Evolutionary conservation across 2,888 invertebrate species (phyloP), one percentile per base, ranked within the genome.

Genomic region (Liodrosophila aerea): DNA sequence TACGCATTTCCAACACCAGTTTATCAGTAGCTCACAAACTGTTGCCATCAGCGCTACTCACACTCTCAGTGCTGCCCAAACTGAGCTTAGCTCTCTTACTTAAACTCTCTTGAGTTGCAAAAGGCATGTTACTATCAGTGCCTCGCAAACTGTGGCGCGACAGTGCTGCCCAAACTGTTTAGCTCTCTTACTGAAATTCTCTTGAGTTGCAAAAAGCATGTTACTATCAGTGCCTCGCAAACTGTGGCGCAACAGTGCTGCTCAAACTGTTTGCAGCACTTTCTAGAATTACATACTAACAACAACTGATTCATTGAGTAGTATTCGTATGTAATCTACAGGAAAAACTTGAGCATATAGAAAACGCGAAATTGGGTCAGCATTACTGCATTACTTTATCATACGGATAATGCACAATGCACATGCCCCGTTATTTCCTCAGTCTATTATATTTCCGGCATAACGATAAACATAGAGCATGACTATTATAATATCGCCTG

Each of bases 361-460:
- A 18, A 49, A 30, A 44, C n/a, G 4, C 36, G 39, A 54, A 78
- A 82, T 61, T 78, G 36, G 78, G 78, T 78, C 78, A 85, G 39
- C 82, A 43, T 70, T 77, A 61, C 46, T 34, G 53, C 58, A 54
- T 29, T n/a, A n/a, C n/a, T 58, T 73, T 60, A 75, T 75, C 76
- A 72, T n/a, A 27, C 15, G 43, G 30, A 66, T 46, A 51, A 54
- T 36, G 18, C 39, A 13, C 37, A 63, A 60, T 34, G 37, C 46
- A 45, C 44, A 54, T 58, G 56, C 13, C 41, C 30, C 65, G 52
- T 39, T 56, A 58, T 46, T 59, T 22, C 49, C 39, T 30, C 33
- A 11, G 22, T 65, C 58, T 58, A 58, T 43, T 73, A 80, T 73
- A 64, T 76, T 76, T 77, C 78, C 85, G 78, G 83, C 53, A 62